Percentiles rank a stretch among this genome's conserved stretches.
phyloP scores from a whole-genome alignment of 2,888 invertebrate genomes.

The Homarus gammarus region DNA sequence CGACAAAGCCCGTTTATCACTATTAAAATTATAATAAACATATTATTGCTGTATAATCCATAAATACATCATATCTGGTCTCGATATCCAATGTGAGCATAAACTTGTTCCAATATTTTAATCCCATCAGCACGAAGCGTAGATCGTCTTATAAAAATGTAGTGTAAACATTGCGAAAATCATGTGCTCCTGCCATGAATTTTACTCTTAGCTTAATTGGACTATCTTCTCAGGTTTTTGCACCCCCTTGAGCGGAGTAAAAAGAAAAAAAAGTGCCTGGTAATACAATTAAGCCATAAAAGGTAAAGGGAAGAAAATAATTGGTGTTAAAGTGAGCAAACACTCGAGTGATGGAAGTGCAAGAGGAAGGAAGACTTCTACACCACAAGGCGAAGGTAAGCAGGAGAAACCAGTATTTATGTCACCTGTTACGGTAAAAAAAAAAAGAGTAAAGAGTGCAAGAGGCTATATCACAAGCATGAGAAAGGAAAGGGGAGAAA shows the following conservation, averaged over 20 bases:
- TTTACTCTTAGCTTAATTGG: not conserved
- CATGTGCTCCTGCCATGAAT: not conserved
- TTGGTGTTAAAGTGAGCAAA: not conserved
- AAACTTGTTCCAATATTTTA: not conserved
- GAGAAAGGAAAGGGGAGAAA: no score
- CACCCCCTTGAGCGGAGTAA: not conserved
- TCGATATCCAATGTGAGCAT: conserved; percentile 4
- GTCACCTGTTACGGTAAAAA: no score
- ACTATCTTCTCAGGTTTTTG: not conserved
- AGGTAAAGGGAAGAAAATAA: not conserved
- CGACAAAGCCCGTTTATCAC: no score
- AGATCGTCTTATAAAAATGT: no score
- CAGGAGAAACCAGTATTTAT: no score
- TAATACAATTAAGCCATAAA: not conserved
- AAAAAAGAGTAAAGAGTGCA: no score
- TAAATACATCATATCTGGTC: not conserved
- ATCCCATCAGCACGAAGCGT: not conserved
- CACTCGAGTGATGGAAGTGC: not conserved
- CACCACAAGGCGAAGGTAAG: no score
- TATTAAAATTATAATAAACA: no score
- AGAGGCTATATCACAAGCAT: no score
- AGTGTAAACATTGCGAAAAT: not conserved
- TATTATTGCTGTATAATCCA: no score
- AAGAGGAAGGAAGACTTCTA: not conserved
- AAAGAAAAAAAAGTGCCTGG: not conserved